These are phyloP conservation scores for Pseudocheirus occidentalis DNA, from an alignment of 2,797 vertebrate genomes.

Conservation along the genomic window DNA sequence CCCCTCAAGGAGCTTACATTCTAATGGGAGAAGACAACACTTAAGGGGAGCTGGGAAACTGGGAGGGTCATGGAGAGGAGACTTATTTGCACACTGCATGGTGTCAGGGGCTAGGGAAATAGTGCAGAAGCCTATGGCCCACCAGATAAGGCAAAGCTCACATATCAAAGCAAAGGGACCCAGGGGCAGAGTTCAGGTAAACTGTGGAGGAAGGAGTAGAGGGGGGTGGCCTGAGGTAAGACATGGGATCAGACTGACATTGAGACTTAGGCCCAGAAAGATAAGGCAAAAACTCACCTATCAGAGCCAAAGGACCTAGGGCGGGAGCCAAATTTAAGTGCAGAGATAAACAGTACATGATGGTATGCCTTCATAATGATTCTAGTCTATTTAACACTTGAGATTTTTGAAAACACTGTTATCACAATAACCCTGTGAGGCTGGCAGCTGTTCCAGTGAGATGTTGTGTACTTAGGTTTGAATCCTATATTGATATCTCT, in stretches of 20 bases:
- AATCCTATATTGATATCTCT: not conserved
- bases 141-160: not conserved
- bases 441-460: not conserved
- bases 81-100: not conserved
- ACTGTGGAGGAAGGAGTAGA: not conserved
- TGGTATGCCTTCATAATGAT: not conserved
- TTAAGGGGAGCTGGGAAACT: not conserved
- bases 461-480: not conserved
- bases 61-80: not conserved
- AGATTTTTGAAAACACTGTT: not conserved
- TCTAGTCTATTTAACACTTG: not conserved
- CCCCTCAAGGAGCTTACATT: not conserved
- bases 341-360: not conserved
- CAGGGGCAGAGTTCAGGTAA: not conserved
- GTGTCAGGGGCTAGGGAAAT: not conserved
- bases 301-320: not conserved
- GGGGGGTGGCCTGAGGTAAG: fast-evolving
- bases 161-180: not conserved
- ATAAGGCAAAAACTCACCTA: not conserved
- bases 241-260: not conserved
- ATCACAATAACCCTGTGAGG: not conserved
- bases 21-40: too few relatives aligned
- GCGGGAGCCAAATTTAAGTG: not conserved
- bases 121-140: not conserved
- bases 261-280: not conserved